Base-by-base conservation (phyloP, 23 tunicate species). In the Halocynthia roretzi region DNA sequence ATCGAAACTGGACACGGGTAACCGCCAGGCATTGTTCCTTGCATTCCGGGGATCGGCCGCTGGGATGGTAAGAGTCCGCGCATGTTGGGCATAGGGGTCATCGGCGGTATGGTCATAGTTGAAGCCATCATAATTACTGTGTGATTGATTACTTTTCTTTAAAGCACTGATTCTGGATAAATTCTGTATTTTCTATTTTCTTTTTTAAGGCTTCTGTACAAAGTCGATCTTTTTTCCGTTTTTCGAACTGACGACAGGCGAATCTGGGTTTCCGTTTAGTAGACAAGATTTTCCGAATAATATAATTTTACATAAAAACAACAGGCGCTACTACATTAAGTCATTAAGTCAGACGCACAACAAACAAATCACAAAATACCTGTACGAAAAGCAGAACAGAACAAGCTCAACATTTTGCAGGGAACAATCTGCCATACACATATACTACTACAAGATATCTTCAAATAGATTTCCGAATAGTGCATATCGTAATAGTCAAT, bases 81-180 rank as follows among this genome's bases (percentile, higher is more conserved):
- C 44, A 31, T 31, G 70, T 9, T 48, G 70, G 22, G 78, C 20
- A 74, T 83, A 60, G 87, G 69, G 78, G 82, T 51, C 17, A 83
- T 81, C 48, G 84, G 96, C 56, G 96, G 96, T 50, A 89, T 80
- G 51, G 96, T 80, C 58, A 89, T 76, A 7, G 96, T 80, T 9
- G 96, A 84, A 52, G 87, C 75, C 96, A 89, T 89, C 54, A 11
- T 56, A 20, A 74, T 21, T 21, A 19, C 17, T 56, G 17, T 53
- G 71, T 67, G 21, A 67, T 4, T 10, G 19, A 65, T 65, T 10
- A 20, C 31, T 65, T 58, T n/a, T 58, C 10, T 65, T 11, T 65
- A 0, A 8, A 20, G 22, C 31, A 5, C 70, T 6, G 70, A 8
- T 20, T 65, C 22, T 65, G 70, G 19, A 48, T 65, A 20, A 14